Percentiles rank a stretch among this genome's conserved stretches.
phyloP scores from a whole-genome alignment of 1,140 invertebrate genomes.

The Radopholus similis region DNA sequence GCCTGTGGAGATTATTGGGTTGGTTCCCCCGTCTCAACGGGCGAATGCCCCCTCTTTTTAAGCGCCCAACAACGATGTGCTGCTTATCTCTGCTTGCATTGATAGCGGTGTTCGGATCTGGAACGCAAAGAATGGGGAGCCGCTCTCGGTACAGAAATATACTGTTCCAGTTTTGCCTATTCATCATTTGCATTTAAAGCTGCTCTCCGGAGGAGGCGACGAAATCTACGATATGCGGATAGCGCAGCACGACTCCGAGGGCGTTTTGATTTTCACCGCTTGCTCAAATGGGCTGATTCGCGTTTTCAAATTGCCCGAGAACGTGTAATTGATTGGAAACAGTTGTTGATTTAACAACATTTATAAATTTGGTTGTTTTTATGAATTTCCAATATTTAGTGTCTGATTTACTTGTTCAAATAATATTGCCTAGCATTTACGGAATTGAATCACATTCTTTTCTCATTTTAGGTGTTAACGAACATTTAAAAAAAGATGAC shows the following conservation, averaged over 20 bases:
- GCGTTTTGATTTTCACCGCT: slow-evolving; percentile 23
- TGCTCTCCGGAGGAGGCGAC: slow-evolving; percentile 23
- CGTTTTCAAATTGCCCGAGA: slow-evolving; percentile 15
- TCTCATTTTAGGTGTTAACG: slow-evolving; percentile 8
- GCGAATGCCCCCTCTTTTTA: too few relatives aligned
- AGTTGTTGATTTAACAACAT: neutral
- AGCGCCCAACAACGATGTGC: too few relatives aligned
- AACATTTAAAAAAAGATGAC: slow-evolving; percentile 69
- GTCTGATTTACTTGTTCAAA: slow-evolving; percentile 63
- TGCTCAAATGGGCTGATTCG: slow-evolving; percentile 31
- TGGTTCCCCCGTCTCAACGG: too few relatives aligned
- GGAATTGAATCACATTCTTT: slow-evolving; percentile 3
- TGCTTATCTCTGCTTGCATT: slow-evolving; percentile 37
- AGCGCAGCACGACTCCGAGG: neutral
- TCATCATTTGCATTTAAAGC: slow-evolving; percentile 10
- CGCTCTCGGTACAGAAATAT: slow-evolving; percentile 20
- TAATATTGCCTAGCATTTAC: too few relatives aligned
- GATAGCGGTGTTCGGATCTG: slow-evolving; percentile 30
- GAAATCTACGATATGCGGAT: slow-evolving; percentile 30
- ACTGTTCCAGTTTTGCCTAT: neutral
- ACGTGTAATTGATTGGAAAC: too few relatives aligned
- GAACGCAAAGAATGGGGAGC: slow-evolving; percentile 37
- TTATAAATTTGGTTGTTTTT: neutral
- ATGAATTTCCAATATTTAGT: neutral
- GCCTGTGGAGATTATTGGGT: too few relatives aligned